Base-by-base conservation (phyloP, 2,888 invertebrate species). In the Apoda limacodes region DNA sequence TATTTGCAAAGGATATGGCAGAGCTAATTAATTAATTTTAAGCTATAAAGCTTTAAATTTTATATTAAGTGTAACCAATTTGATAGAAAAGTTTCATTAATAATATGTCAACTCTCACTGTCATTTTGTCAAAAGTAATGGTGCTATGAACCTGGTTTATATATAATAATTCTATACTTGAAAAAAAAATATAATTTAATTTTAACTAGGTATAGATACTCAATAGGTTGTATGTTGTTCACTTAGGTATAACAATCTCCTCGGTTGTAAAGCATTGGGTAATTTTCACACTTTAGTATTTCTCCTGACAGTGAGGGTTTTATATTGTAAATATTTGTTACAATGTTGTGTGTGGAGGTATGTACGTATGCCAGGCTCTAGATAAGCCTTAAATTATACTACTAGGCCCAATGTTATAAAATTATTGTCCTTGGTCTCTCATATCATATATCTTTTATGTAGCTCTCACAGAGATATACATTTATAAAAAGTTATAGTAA, bases 81-180 rank as follows among this genome's bases (percentile, higher is more conserved):
- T 53, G 75, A 68, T 71, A 53, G 76, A 72, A 76, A 75, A 75
- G 76, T 76, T 76, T 75, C 75, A 67, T 48, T n/a, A n/a, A n/a
- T n/a, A n/a, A n/a, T n/a, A 43, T 41, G 36, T 37, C 32, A 36
- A 41, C 64, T 70, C 71, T 74, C 74, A 67, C 69, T 72, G 72
- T 68, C 67, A 60, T 46, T 28, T 39, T 40, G 47, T 42, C 46
- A 49, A 50, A 39, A 41, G 40, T 45, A 51, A 64, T 69, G 71
- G 72, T 71, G 72, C 72, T 75, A 72, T 58, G 50, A 44, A 39
- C 28, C 12, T 15, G 13, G 22, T 6, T 19, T 42, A 44, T 40
- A 40, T 39, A 48, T 38, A 55, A 53, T 59, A 50, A 25, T 31
- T 30, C 14, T 20, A 21, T 33, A 9, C 28, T 27, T 22, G 24